Conservation (phyloP, 35 echinoderm and acorn worm genomes). For the Apostichopus californicus region DNA sequence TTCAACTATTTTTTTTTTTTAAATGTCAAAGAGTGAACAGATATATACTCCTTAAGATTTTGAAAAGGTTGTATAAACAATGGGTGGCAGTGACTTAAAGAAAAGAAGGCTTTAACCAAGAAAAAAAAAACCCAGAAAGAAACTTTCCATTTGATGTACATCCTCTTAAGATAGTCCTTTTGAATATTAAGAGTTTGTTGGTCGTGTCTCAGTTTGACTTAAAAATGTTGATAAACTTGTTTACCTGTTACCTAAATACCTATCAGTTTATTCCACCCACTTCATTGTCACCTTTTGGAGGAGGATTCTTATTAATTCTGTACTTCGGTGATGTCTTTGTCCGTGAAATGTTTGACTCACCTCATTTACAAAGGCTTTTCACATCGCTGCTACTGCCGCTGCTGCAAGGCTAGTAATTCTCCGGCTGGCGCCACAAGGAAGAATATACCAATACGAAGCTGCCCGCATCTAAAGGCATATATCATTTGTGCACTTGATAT, state of each 20-base stretch:
- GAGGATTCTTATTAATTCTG: neutral
- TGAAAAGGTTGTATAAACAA: too few species aligned
- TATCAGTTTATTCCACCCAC: neutral
- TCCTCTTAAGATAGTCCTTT: neutral
- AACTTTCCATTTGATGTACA: neutral
- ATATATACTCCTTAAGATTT: too few species aligned
- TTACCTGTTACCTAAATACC: neutral
- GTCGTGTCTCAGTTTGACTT: neutral
- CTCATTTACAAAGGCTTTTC: neutral
- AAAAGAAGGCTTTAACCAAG: too few species aligned
- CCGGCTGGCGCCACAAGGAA: slow-evolving; percentile 7
- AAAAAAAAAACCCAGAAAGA: too few species aligned
- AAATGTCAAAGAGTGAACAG: too few species aligned
- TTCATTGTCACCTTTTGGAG: neutral
- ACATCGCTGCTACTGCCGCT: neutral
- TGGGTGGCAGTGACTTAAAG: too few species aligned
- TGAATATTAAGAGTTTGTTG: neutral
- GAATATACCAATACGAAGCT: slow-evolving; percentile 26
- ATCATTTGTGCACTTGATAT: slow-evolving; percentile 31
- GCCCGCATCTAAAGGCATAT: slow-evolving; percentile 2
- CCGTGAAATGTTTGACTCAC: neutral
- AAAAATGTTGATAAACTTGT: neutral
- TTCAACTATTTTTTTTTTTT: too few species aligned
- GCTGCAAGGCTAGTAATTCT: neutral
- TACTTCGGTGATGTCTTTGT: neutral